Percentiles rank a stretch among this genome's conserved stretches.
Conservation (phyloP, 2,888 invertebrate genomes). For the Adela reaumurella region DNA sequence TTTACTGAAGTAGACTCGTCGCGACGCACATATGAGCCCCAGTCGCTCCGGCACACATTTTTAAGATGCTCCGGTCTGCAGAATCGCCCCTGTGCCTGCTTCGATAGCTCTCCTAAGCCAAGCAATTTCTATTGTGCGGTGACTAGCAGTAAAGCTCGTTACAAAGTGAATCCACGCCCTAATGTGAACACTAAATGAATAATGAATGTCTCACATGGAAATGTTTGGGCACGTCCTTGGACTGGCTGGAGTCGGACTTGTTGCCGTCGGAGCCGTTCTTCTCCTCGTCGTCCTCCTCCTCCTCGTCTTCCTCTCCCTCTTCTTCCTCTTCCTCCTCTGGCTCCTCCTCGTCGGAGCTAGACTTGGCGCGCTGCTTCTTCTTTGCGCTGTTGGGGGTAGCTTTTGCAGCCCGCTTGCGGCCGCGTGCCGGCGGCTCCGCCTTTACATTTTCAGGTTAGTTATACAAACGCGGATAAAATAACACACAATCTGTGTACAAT, state of each 20-base stretch:
- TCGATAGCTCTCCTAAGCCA: too few relatives aligned
- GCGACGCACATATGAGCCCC: too few relatives aligned
- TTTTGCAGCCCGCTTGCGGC: constrained; percentile 35
- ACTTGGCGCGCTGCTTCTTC: constrained; percentile 43
- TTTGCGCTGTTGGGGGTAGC: constrained; percentile 35
- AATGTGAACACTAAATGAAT: too few relatives aligned
- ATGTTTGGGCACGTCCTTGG: constrained; percentile 54
- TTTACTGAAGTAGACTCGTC: too few relatives aligned
- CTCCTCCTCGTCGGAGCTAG: constrained; percentile 29
- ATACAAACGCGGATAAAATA: too few relatives aligned
- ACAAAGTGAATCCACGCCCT: too few relatives aligned
- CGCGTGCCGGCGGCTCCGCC: constrained; percentile 29
- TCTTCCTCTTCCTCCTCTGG: constrained; percentile 47
- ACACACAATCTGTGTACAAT: neutral
- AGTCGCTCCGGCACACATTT: too few relatives aligned
- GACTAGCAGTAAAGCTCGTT: too few relatives aligned
- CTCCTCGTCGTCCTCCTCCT: constrained; percentile 37
- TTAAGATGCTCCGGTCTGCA: too few relatives aligned
- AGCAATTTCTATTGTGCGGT: too few relatives aligned
- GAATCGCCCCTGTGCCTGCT: too few relatives aligned
- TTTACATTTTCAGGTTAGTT: too few relatives aligned
- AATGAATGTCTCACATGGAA: constrained; percentile 54
- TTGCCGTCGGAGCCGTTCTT: constrained; percentile 53
- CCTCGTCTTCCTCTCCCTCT: constrained; percentile 44
- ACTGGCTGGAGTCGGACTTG: constrained; percentile 52